phyloP scores from a whole-genome alignment of 2,797 vertebrate genomes.

The Mico argentatus region DNA sequence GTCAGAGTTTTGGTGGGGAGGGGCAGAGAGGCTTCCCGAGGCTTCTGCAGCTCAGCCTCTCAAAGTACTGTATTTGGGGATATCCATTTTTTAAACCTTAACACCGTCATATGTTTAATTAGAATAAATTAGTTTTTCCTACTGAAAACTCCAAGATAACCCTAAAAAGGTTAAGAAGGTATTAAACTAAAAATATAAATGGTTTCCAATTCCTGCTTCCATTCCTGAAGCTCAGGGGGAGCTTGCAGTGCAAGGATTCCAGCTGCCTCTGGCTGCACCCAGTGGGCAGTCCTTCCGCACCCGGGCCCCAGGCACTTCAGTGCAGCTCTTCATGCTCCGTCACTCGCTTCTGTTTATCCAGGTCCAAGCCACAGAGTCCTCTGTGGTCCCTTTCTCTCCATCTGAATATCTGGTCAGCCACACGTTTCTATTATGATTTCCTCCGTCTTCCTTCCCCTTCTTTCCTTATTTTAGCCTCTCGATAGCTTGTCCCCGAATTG shows the following conservation, averaged over 20 bases:
- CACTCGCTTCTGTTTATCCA: neutral
- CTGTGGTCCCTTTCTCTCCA: neutral
- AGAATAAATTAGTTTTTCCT: neutral
- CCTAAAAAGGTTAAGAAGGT: neutral
- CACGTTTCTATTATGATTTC: neutral
- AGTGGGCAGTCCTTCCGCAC: neutral
- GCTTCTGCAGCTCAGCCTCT: neutral
- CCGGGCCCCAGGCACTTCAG: neutral
- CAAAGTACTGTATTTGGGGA: neutral
- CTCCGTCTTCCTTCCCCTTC: neutral
- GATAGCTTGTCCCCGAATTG: neutral
- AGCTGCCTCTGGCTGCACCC: neutral
- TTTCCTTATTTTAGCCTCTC: neutral
- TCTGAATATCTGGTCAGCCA: neutral
- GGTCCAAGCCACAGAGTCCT: neutral
- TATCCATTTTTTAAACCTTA: neutral
- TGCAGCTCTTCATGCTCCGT: neutral
- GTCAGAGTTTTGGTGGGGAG: neutral
- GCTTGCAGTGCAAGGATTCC: neutral
- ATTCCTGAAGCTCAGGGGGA: rapidly evolving
- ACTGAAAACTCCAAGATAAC: neutral
- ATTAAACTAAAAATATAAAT: neutral
- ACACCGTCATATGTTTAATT: neutral
- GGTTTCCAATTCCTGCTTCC: neutral
- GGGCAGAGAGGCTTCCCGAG: neutral